Evolutionary conservation across 2,113 vertebrate genomes (phyloP).

Genomic region (Sardina pilchardus): DNA sequence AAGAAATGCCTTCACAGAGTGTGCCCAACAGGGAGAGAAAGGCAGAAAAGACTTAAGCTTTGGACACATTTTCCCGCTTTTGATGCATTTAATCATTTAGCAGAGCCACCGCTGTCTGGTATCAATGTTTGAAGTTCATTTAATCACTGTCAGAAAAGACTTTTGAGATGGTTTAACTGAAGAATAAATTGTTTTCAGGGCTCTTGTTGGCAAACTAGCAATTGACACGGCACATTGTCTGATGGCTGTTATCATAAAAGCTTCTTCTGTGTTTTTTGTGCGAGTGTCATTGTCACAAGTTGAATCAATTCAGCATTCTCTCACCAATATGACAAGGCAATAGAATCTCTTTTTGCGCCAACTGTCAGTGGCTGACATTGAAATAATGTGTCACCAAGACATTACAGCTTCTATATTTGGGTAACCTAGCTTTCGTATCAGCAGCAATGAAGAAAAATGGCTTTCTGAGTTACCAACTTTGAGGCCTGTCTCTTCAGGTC

Average conservation of each 20-base stretch:
- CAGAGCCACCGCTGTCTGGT: neutral
- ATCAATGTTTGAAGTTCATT: neutral
- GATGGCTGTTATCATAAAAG: neutral
- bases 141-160: neutral
- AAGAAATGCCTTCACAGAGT: neutral
- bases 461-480: neutral
- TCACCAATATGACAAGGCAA: neutral
- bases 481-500: neutral
- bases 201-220: neutral
- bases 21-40: neutral
- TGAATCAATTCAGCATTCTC: neutral
- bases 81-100: neutral
- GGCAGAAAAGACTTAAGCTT: neutral
- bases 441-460: neutral
- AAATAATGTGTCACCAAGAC: neutral
- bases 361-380: neutral
- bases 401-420: neutral
- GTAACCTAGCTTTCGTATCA: neutral
- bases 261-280: neutral
- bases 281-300: neutral
- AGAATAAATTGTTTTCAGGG: neutral
- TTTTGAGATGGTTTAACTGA: neutral
- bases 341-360: neutral
- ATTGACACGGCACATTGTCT: neutral
- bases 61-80: neutral